Evolutionary conservation across 2,797 vertebrate genomes (phyloP).

Genomic region (Arctocebus calabarensis): DNA sequence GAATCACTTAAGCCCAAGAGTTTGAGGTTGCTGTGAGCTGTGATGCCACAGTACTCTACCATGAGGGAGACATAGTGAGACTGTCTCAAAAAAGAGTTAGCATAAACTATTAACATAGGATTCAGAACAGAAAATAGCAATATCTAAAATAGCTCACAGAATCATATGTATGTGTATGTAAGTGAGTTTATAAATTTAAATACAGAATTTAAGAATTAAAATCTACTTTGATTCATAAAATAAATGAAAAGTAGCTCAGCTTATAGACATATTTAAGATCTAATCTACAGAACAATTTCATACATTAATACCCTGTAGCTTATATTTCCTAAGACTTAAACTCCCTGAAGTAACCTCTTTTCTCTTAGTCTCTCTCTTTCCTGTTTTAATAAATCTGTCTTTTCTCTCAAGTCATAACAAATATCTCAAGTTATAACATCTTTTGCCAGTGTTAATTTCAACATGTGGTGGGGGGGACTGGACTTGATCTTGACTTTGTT

Average conservation of each 20-base stretch:
- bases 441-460: conserved; percentile 43
- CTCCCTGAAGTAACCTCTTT: neutral
- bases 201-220: neutral
- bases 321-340: neutral
- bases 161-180: neutral
- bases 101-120: neutral
- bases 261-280: neutral
- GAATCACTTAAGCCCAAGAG: too few relatives aligned
- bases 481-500: conserved; percentile 9
- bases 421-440: neutral
- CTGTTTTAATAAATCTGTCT: neutral
- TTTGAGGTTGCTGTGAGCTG: too few relatives aligned
- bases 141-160: neutral
- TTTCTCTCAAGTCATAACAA: neutral
- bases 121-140: neutral
- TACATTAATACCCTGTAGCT: neutral
- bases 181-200: neutral
- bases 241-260: neutral
- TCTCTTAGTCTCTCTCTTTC: neutral
- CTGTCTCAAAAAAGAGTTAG: neutral
- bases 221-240: conserved; percentile 41
- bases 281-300: neutral
- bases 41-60: too few relatives aligned
- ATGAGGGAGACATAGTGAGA: too few relatives aligned
- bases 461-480: neutral